Conservation (phyloP, 1,140 invertebrate species). For the Teleogryllus occipitalis region DNA sequence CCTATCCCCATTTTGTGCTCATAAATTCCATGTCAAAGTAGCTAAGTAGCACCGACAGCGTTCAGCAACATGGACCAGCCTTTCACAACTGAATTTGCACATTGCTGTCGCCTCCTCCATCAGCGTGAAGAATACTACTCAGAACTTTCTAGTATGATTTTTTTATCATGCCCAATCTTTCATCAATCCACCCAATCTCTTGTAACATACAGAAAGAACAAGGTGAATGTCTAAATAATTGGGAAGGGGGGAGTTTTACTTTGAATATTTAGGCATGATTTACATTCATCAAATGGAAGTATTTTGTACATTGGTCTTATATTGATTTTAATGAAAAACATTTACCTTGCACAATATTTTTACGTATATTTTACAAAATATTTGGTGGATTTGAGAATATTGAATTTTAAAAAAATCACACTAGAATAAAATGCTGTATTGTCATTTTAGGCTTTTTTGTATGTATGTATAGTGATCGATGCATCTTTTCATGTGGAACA, state of each 20-base stretch:
- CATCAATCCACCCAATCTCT: not conserved
- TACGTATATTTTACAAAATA: not conserved
- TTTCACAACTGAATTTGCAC: not conserved
- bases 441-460: not conserved
- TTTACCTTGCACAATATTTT: not conserved
- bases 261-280: too few species aligned
- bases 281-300: too few species aligned
- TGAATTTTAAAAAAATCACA: not conserved
- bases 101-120: not conserved
- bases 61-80: not conserved
- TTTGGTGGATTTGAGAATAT: not conserved
- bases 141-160: conserved; percentile 5
- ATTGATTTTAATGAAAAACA: not conserved
- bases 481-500: not conserved
- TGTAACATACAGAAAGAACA: not conserved
- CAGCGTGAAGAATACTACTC: not conserved
- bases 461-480: not conserved
- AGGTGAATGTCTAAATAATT: not conserved
- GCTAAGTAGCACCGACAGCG: not conserved
- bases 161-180: conserved; percentile 5
- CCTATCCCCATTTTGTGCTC: not conserved
- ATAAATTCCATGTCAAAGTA: not conserved
- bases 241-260: not conserved
- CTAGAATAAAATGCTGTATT: not conserved
- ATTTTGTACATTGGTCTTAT: too few species aligned